These are phyloP conservation scores for Pollenia labialis DNA, from an alignment of 2,888 invertebrate genomes.

Conservation along the genomic window DNA sequence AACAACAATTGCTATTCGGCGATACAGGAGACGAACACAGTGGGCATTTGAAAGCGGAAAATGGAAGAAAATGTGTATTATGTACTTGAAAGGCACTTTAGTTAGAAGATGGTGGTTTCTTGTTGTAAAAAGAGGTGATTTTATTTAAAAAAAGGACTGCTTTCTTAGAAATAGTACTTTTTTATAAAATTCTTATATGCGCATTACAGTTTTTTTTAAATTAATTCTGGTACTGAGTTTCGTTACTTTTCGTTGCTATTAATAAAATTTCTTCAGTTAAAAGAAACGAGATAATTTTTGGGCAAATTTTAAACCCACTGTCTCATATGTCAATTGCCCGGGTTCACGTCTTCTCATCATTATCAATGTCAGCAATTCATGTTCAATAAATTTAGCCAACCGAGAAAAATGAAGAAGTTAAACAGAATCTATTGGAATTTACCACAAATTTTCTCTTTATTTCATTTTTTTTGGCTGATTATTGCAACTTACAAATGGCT, in stretches of 20 bases:
- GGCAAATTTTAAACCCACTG: not conserved
- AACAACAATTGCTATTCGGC: not conserved
- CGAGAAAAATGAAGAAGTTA: not conserved
- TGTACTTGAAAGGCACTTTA: too few relatives aligned
- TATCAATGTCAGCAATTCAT: constrained; percentile 4
- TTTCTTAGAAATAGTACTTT: too few relatives aligned
- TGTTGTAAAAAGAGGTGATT: too few relatives aligned
- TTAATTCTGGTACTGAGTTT: too few relatives aligned
- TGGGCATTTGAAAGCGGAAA: too few relatives aligned
- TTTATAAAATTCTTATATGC: not conserved
- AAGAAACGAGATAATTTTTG: too few relatives aligned
- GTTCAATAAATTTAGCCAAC: constrained; percentile 15
- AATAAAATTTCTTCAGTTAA: too few relatives aligned
- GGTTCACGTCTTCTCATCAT: not conserved
- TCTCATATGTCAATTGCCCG: not conserved
- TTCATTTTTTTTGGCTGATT: not conserved
- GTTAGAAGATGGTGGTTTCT: too few relatives aligned
- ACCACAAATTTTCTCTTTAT: not conserved
- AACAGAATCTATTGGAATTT: constrained; percentile 26
- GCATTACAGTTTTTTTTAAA: too few relatives aligned
- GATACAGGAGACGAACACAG: not conserved
- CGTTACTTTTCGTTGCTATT: too few relatives aligned
- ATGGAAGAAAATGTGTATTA: too few relatives aligned
- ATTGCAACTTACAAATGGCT: constrained; percentile 44
- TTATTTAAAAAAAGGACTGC: too few relatives aligned